A percentile compares a stretch with the other conserved stretches of the same genome.
phyloP scores from a whole-genome alignment of 2,797 vertebrate genomes.

The Pangasius krempfi region DNA sequence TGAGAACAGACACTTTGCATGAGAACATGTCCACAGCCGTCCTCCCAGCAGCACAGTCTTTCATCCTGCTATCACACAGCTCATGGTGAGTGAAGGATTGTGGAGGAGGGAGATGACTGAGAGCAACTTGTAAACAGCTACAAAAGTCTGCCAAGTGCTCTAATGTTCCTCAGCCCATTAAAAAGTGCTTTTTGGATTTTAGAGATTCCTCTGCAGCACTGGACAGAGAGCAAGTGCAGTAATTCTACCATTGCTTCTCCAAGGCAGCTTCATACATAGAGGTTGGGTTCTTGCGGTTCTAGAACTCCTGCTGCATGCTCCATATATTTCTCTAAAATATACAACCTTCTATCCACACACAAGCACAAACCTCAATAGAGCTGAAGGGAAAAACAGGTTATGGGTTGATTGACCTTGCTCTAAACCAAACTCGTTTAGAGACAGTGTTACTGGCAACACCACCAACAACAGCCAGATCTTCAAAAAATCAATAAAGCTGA shows the following conservation, averaged over 20 bases:
- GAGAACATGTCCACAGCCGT: neutral
- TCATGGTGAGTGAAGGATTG: neutral
- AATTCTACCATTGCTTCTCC: neutral
- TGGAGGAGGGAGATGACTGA: slow-evolving; percentile 18
- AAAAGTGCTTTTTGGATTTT: slow-evolving; percentile 11
- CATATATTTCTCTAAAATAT: neutral
- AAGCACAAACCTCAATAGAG: neutral
- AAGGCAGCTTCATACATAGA: neutral
- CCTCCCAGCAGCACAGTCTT: slow-evolving; percentile 15
- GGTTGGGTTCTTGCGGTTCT: neutral
- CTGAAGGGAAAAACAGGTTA: neutral
- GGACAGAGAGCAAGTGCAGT: neutral
- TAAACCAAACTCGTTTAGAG: neutral
- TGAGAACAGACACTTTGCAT: slow-evolving; percentile 16
- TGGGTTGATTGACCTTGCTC: neutral
- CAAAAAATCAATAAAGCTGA: neutral
- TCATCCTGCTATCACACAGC: slow-evolving; percentile 7
- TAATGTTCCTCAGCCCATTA: slow-evolving; percentile 18
- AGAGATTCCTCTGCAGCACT: neutral
- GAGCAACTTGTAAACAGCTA: slow-evolving; percentile 10
- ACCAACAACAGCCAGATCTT: neutral
- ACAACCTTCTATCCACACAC: neutral
- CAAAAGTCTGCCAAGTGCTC: neutral
- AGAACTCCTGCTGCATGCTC: neutral
- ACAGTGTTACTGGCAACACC: neutral